Percentiles rank a stretch among this genome's conserved stretches.
phyloP scores from a whole-genome alignment of 1,140 invertebrate species.

The Drosophila biarmipes region DNA sequence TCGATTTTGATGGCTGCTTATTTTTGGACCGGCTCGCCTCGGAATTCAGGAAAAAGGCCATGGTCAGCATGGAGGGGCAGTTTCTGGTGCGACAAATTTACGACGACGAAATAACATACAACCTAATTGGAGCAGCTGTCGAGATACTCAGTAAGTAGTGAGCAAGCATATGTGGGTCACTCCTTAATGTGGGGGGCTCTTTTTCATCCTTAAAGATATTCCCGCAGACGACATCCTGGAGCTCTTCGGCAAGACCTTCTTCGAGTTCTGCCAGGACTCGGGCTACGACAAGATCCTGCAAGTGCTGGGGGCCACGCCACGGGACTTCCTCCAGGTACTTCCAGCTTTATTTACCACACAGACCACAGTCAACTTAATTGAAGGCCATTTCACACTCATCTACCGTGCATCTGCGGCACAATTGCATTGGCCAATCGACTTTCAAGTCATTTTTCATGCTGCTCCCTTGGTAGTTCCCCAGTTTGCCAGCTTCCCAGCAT shows the following conservation, averaged over 20 bases:
- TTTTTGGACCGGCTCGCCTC: slow-evolving; percentile 29
- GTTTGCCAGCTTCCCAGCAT: slow-evolving; percentile 11
- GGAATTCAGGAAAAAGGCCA: slow-evolving; percentile 92
- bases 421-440: slow-evolving; percentile 58
- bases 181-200: slow-evolving; percentile 5
- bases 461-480: slow-evolving; percentile 42
- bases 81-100: slow-evolving; percentile 97
- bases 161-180: slow-evolving; percentile 9
- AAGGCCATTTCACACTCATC: slow-evolving; percentile 65
- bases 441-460: slow-evolving; percentile 69
- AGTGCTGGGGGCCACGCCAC: slow-evolving; percentile 95
- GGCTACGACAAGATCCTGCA: slow-evolving; percentile 97
- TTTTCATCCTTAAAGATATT: slow-evolving; percentile 88
- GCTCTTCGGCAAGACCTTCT: slow-evolving; percentile 96
- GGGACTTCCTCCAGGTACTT: slow-evolving; percentile 94
- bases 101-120: slow-evolving; percentile 97
- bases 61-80: slow-evolving; percentile 96
- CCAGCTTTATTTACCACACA: neutral
- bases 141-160: slow-evolving; percentile 93
- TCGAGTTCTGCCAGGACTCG: slow-evolving; percentile 97
- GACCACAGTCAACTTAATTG: slow-evolving; percentile 66
- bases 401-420: slow-evolving; percentile 55
- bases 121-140: slow-evolving; percentile 95
- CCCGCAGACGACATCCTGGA: slow-evolving; percentile 96
- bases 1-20: slow-evolving; percentile 59